phyloP scores from a whole-genome alignment of 2,888 invertebrate genomes.

The Temnothorax unifasciatus region DNA sequence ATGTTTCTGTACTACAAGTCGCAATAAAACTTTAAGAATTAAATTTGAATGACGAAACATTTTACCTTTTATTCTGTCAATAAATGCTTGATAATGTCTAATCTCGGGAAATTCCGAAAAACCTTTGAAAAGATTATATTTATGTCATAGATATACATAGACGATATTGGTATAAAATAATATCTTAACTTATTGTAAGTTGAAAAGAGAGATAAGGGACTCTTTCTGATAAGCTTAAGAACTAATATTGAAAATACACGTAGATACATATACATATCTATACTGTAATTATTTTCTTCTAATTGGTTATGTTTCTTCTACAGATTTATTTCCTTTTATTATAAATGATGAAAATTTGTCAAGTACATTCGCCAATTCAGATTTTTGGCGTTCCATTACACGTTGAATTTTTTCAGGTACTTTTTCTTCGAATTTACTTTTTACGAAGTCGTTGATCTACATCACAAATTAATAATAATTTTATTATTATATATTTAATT shows the following conservation, averaged over 20 bases:
- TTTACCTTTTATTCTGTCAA: too few relatives aligned
- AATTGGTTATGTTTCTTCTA: neutral
- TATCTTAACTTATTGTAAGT: neutral
- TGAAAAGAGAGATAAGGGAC: neutral
- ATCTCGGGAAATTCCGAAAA: too few relatives aligned
- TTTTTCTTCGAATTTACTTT: neutral
- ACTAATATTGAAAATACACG: slow-evolving; percentile 1
- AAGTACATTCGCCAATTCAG: neutral
- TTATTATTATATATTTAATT: neutral
- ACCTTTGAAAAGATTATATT: too few relatives aligned
- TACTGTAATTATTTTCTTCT: neutral
- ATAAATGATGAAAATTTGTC: neutral
- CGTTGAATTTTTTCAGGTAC: neutral
- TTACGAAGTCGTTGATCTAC: neutral
- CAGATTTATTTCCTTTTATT: neutral
- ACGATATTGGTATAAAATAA: neutral
- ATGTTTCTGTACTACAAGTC: too few relatives aligned
- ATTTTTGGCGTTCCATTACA: too few relatives aligned
- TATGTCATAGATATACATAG: neutral
- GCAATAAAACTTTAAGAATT: too few relatives aligned
- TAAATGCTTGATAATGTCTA: too few relatives aligned
- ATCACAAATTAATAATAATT: slow-evolving; percentile 3
- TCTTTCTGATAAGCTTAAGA: neutral
- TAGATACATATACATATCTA: neutral
- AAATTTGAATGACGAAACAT: too few relatives aligned